Evolutionary conservation across 92 coral and sea anemone species (phyloP), one percentile per base, ranked within the genome.

Genomic region (Porites cylindrica): DNA sequence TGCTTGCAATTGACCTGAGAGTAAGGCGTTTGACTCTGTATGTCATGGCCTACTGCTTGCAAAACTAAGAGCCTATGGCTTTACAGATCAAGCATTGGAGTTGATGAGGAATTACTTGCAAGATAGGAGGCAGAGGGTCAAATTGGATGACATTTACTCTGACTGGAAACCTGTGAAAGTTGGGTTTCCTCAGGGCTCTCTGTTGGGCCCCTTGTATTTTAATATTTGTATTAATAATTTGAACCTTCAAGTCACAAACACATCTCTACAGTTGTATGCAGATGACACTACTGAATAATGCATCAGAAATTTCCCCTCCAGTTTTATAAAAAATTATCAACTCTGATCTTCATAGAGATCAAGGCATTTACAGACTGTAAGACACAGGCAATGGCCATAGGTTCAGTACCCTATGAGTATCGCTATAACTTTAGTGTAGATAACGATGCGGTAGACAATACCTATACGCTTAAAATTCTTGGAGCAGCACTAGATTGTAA

Each of bases 281-380:
- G 90, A 85, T 80, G 93, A 90, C 75, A 85, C 90, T 17, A 84
- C 85, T 12, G 78, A 63, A 50, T 78, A 29, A 89, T 83, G 90
- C 87, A 61, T 80, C 87, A 7, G 82, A 85, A 53, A 75, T 43
- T 56, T 90, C 90, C 38, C 82, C 92, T 52, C 72, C 69, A 51
- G 85, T 84, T 51, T 52, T 87, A 26, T 52, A 80, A 80, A 70
- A 14, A 52, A 51, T 76, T 9, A 66, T 89, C 68, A 83, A 83
- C 73, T 10, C 60, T 19, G 85, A 89, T 23, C 85, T 89, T 8
- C 79, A 75, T 90, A 29, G 13, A 67, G 16, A 56, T 83, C 32
- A 90, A 90, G 60, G 77, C 83, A 18, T 60, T 63, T 50, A 29
- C 3, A 29, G 32, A 3, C 32, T 29, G 32, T 29, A 29, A 29